Percentiles rank a stretch among this genome's conserved stretches.
Evolutionary conservation across 2,113 vertebrate genomes (phyloP).

Genomic region (Morone chrysops): DNA sequence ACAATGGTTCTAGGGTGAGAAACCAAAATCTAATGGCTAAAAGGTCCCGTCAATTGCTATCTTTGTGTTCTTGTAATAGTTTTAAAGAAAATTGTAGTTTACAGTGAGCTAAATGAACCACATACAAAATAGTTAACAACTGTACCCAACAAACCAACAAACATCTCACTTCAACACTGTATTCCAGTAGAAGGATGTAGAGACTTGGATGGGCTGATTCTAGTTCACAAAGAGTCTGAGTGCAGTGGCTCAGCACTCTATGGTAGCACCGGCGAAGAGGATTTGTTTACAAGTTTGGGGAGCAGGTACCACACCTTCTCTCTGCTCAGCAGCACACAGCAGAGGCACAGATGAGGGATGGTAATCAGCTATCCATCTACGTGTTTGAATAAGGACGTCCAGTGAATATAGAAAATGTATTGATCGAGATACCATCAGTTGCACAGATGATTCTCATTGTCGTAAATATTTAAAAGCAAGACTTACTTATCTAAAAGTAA

Average conservation of each 20-base stretch:
- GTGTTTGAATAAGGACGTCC: constrained; percentile 9
- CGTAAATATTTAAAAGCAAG: constrained; percentile 33
- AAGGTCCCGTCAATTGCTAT: too few species aligned
- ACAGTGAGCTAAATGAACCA: background rate
- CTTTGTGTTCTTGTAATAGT: background rate
- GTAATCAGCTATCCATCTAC: constrained; percentile 8
- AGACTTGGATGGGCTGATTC: constrained; percentile 5
- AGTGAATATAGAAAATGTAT: constrained; percentile 16
- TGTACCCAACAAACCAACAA: background rate
- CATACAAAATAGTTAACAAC: background rate
- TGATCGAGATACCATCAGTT: constrained; percentile 9
- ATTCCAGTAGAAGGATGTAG: background rate
- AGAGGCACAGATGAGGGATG: constrained; percentile 32
- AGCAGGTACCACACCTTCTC: constrained; percentile 62
- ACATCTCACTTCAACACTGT: background rate
- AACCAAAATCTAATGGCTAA: background rate
- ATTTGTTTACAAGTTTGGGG: constrained; percentile 73
- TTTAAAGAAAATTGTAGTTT: background rate
- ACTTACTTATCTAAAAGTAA: constrained; percentile 21
- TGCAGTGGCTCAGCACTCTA: constrained; percentile 40
- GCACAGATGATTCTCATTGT: background rate
- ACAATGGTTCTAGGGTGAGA: background rate
- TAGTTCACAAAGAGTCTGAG: constrained; percentile 10
- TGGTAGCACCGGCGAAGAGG: constrained; percentile 34
- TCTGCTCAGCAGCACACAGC: constrained; percentile 52